These are phyloP conservation scores for Rotaria sp. DNA, from an alignment of 2,888 invertebrate species.

Conservation along the genomic window DNA sequence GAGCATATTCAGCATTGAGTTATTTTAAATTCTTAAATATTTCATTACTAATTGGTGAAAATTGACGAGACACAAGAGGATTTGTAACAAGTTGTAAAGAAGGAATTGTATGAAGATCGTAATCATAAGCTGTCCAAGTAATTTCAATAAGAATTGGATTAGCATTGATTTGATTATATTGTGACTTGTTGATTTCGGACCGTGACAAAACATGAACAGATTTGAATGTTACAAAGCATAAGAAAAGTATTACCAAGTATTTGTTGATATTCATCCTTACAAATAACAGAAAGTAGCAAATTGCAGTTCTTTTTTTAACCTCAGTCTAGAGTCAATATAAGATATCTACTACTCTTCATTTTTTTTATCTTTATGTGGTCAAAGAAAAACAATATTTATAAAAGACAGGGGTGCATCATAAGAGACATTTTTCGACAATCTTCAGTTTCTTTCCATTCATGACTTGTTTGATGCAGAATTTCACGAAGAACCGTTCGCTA, in stretches of 20 bases:
- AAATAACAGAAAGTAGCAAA: background rate
- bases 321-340: background rate
- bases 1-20: background rate
- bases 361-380: background rate
- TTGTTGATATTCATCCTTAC: background rate
- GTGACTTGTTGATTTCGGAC: background rate
- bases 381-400: no score
- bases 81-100: background rate
- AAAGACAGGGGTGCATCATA: no score
- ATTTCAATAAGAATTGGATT: background rate
- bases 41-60: background rate
- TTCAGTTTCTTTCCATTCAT: no score
- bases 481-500: no score
- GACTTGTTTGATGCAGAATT: no score
- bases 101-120: background rate
- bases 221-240: background rate
- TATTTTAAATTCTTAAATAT: background rate
- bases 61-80: constrained; percentile 2
- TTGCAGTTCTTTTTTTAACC: background rate
- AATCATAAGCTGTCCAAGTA: background rate
- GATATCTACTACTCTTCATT: background rate
- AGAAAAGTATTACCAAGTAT: background rate
- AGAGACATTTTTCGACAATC: no score
- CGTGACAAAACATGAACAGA: background rate
- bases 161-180: background rate